Conservation (phyloP, 2,113 vertebrate genomes). For the Myiozetetes cayanensis region DNA sequence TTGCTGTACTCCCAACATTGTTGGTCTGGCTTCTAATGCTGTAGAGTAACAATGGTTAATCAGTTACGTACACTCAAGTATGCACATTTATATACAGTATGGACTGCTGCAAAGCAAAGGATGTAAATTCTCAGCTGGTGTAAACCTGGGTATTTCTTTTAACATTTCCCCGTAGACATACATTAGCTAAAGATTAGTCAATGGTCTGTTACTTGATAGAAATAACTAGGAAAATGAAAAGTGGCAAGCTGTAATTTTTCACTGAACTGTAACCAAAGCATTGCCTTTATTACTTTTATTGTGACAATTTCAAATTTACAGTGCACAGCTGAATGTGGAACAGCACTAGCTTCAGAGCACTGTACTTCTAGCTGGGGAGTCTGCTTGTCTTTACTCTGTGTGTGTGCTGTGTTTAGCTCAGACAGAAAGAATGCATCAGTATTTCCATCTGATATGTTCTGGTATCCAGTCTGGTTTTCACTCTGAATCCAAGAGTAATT, state of each 20-base stretch:
- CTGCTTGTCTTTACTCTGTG: not conserved
- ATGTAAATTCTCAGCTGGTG: not conserved
- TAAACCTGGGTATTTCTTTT: not conserved
- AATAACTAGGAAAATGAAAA: conserved; percentile 19
- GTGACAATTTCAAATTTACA: conserved; percentile 35
- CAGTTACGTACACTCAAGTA: not conserved
- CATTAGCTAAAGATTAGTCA: not conserved
- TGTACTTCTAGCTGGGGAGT: not conserved
- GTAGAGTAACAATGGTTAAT: not conserved
- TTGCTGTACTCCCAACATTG: not conserved
- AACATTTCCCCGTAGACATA: not conserved
- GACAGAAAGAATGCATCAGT: not conserved
- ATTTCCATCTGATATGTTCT: not conserved
- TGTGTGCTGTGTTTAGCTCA: not conserved
- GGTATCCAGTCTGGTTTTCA: not conserved
- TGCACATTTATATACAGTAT: not conserved
- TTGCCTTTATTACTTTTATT: conserved; percentile 28
- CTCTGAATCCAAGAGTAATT: not conserved
- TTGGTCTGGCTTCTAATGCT: not conserved
- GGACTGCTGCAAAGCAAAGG: not conserved
- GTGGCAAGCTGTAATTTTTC: conserved; percentile 40
- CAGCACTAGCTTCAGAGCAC: not conserved
- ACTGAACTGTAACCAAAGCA: not conserved
- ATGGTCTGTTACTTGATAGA: conserved; percentile 13
- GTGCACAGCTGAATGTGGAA: not conserved